These are phyloP conservation scores for Cenopis cana DNA, from an alignment of 2,888 invertebrate genomes.

Conservation along the genomic window DNA sequence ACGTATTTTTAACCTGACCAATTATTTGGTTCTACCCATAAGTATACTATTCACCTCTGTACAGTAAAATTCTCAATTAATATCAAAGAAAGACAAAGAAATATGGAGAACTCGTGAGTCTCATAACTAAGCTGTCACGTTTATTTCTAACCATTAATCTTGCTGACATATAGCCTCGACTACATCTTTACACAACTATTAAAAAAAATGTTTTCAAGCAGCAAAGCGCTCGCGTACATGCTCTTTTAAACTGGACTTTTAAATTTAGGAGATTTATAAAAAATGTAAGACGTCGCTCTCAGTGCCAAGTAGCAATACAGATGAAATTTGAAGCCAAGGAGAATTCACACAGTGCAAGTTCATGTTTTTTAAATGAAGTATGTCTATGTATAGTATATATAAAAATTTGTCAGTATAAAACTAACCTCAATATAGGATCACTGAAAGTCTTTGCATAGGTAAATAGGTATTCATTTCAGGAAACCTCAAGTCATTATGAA, in stretches of 20 bases:
- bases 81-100: constrained; percentile 8
- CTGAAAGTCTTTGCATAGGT: background rate
- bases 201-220: background rate
- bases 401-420: background rate
- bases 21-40: background rate
- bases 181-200: background rate
- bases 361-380: background rate
- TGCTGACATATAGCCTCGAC: constrained; percentile 13
- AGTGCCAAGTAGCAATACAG: constrained; percentile 7
- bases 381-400: background rate
- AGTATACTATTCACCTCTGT: background rate
- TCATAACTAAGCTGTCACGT: background rate
- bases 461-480: background rate
- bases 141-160: constrained; percentile 12
- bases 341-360: background rate
- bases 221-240: background rate
- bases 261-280: constrained; percentile 8
- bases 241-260: background rate
- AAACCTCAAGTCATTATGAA: background rate
- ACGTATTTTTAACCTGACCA: too few species aligned
- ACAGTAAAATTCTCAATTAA: constrained; percentile 2
- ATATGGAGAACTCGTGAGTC: background rate
- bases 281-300: constrained; percentile 1
- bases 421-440: background rate
- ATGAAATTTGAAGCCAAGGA: background rate